Conservation (phyloP, 2,113 vertebrate genomes). For the Dryoscopus gambensis region DNA sequence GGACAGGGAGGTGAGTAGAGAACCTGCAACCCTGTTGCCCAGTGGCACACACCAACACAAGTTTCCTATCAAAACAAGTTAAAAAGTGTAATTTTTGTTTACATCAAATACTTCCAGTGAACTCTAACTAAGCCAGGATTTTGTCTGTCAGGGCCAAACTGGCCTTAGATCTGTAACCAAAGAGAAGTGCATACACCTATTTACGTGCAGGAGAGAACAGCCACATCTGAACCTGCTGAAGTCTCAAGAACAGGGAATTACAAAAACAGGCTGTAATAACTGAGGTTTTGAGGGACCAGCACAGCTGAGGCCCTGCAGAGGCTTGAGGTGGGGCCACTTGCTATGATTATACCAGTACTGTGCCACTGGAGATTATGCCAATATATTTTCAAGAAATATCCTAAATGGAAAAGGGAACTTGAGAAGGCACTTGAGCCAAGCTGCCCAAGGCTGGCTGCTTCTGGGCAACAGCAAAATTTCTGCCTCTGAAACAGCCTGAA, state of each 20-base stretch:
- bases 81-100: neutral
- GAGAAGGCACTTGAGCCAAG: neutral
- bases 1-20: neutral
- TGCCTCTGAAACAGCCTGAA: neutral
- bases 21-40: neutral
- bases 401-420: neutral
- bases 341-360: neutral
- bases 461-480: neutral
- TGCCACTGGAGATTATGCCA: neutral
- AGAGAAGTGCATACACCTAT: neutral
- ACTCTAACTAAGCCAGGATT: neutral
- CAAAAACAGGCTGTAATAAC: neutral
- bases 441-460: neutral
- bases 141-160: neutral
- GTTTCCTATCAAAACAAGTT: neutral
- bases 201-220: neutral
- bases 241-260: neutral
- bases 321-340: accelerated
- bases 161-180: neutral
- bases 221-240: accelerated
- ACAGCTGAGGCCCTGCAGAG: neutral
- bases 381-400: neutral
- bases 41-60: neutral
- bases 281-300: neutral
- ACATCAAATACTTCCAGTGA: neutral